Conservation (phyloP, 2,797 vertebrate species). For the Typhlichthys eigenmanni region DNA sequence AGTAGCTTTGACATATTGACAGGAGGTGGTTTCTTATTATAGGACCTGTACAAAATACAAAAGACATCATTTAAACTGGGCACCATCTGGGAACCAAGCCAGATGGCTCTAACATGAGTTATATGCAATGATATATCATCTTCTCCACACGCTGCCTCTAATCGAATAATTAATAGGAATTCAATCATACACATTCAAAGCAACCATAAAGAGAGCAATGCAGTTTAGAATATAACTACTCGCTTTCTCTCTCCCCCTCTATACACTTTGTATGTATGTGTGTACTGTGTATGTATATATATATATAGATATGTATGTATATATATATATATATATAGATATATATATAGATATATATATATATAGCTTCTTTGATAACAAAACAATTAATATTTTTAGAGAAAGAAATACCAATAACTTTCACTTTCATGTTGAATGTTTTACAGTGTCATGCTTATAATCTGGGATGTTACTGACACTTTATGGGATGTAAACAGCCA, state of each 20-base stretch:
- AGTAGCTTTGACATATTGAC: slow-evolving; percentile 76
- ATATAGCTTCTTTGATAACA: not conserved
- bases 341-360: not conserved
- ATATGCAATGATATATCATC: slow-evolving; percentile 5
- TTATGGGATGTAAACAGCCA: not conserved
- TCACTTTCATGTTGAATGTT: not conserved
- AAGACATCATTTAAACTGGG: slow-evolving; percentile 2
- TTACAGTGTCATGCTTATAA: slow-evolving; percentile 2
- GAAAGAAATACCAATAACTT: too few relatives aligned
- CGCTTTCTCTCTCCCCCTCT: too few relatives aligned
- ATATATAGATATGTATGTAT: too few relatives aligned
- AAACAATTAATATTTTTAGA: not conserved
- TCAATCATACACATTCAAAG: not conserved
- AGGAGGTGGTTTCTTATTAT: slow-evolving; percentile 65
- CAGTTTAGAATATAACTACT: not conserved
- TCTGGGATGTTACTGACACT: slow-evolving; percentile 45
- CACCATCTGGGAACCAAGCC: slow-evolving; percentile 2
- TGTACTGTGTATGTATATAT: too few relatives aligned
- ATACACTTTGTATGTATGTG: too few relatives aligned
- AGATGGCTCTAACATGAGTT: not conserved
- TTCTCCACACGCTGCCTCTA: not conserved
- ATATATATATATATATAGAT: too few relatives aligned
- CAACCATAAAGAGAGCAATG: not conserved
- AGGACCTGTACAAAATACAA: slow-evolving; percentile 45
- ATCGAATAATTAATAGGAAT: not conserved